These are phyloP conservation scores for Melinopterus prodromus DNA, from an alignment of 2,888 invertebrate species.

Conservation along the genomic window DNA sequence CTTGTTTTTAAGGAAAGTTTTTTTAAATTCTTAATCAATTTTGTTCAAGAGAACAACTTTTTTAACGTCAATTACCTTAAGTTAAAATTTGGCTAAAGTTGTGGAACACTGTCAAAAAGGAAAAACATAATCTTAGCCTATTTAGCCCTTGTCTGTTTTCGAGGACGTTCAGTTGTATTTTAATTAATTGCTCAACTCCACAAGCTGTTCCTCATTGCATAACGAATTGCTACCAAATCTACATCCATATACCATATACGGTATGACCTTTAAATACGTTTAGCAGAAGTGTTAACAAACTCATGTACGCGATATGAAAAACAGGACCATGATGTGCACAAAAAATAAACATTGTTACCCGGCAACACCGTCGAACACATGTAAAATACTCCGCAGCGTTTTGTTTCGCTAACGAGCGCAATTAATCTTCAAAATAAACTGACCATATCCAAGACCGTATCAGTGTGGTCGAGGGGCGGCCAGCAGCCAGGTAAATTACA, in stretches of 20 bases:
- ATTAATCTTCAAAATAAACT: constrained; percentile 22
- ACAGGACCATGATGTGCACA: background rate
- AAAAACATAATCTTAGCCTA: too few species aligned
- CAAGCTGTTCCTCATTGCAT: background rate
- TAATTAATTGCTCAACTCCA: background rate
- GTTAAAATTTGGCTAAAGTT: too few species aligned
- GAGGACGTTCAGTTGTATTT: background rate
- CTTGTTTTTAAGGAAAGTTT: too few species aligned
- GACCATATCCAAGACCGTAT: constrained; percentile 20
- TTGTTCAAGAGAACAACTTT: too few species aligned
- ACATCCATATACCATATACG: too few species aligned
- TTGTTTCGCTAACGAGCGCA: constrained; percentile 20
- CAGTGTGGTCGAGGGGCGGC: constrained; percentile 11
- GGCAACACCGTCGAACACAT: background rate
- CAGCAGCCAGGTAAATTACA: constrained; percentile 19
- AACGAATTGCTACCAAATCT: background rate
- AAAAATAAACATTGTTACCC: background rate
- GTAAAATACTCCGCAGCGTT: constrained; percentile 7
- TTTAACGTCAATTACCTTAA: too few species aligned
- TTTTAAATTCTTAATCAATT: too few species aligned
- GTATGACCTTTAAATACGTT: background rate
- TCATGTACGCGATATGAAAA: constrained; percentile 4
- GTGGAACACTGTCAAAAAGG: too few species aligned
- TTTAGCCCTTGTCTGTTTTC: background rate
- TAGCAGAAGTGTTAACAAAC: background rate